Evolutionary conservation across 2,113 vertebrate genomes (phyloP).

Genomic region (Cavia aperea): DNA sequence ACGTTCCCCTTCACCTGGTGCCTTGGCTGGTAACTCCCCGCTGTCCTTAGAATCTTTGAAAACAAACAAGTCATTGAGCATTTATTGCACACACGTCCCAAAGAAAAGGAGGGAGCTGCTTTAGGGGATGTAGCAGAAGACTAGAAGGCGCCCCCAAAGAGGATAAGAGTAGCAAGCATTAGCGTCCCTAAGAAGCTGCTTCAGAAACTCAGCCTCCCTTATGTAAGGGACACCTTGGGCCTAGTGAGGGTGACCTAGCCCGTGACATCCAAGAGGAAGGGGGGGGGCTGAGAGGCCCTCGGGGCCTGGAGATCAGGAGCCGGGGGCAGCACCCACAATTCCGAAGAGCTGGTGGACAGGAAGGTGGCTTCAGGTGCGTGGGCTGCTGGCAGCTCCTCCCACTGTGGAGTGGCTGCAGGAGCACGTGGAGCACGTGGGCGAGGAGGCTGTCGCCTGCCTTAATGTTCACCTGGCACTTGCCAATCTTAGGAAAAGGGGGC

Average conservation of each 20-base stretch:
- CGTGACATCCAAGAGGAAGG: background rate
- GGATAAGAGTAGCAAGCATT: background rate
- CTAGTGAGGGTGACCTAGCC: fast-evolving
- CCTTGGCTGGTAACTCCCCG: fast-evolving
- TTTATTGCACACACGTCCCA: background rate
- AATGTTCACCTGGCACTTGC: background rate
- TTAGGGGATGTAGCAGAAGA: background rate
- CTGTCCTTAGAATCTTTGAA: fast-evolving
- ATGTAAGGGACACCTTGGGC: background rate
- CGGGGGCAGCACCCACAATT: background rate
- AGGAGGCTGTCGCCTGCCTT: background rate
- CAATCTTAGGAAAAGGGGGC: no score
- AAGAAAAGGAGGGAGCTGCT: background rate
- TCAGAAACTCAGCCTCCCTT: background rate
- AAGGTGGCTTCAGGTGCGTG: background rate
- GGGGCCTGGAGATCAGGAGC: background rate
- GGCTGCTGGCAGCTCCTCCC: background rate
- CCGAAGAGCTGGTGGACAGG: background rate
- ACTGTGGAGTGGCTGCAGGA: background rate
- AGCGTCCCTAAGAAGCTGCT: background rate
- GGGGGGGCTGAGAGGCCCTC: background rate
- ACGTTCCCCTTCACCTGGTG: no score
- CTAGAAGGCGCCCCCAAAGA: background rate
- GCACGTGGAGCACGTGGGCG: fast-evolving
- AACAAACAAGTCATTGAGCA: background rate